A percentile compares a stretch with the other conserved stretches of the same genome.
Conservation (phyloP, 2,113 vertebrate species). For the Drymodes brunneopygia region DNA sequence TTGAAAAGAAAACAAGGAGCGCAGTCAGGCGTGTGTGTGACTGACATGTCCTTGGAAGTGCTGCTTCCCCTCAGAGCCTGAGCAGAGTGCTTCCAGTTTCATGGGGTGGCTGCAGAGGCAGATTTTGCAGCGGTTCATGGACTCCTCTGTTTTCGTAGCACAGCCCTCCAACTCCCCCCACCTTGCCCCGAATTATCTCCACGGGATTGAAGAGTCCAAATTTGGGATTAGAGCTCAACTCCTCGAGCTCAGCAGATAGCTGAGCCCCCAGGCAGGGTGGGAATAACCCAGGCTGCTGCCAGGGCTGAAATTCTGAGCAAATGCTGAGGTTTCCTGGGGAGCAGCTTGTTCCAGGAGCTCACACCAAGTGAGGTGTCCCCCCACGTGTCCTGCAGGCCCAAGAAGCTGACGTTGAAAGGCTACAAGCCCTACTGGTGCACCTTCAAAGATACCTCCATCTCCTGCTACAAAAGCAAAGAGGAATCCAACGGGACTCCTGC, state of each 20-base stretch:
- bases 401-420: slow-evolving; percentile 97
- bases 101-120: not conserved
- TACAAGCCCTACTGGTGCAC: slow-evolving; percentile 99
- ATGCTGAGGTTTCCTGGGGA: not conserved
- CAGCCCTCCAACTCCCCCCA: not conserved
- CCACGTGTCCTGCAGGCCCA: slow-evolving; percentile 76
- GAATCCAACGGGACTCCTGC: slow-evolving; percentile 91
- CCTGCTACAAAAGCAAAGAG: slow-evolving; percentile 97
- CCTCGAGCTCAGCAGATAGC: not conserved
- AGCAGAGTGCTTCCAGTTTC: not conserved
- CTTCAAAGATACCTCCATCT: slow-evolving; percentile 98
- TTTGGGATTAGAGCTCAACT: not conserved
- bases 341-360: not conserved
- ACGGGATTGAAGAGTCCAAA: not conserved
- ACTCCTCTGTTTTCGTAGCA: not conserved
- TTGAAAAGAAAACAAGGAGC: not conserved
- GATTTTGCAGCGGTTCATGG: not conserved
- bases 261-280: not conserved
- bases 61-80: not conserved
- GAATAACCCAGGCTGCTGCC: not conserved
- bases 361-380: not conserved
- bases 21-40: not conserved
- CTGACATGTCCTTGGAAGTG: not conserved
- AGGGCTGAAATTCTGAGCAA: not conserved
- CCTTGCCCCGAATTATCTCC: not conserved